phyloP scores from a whole-genome alignment of 2,113 vertebrate genomes.

The Nyctibius bracteatus region DNA sequence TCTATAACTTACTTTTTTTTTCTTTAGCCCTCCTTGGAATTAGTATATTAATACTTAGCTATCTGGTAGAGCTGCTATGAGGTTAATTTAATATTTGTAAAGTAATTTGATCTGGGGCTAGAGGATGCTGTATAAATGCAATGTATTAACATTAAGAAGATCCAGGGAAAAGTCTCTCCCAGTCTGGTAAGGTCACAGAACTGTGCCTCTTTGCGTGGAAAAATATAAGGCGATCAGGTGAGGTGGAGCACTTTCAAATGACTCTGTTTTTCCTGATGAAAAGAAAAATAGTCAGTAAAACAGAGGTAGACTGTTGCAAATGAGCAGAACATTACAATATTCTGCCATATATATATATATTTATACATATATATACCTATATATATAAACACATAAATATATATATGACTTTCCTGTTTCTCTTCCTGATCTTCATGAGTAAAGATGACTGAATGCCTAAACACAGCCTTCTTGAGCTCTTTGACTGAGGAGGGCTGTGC shows the following conservation, averaged over 20 bases:
- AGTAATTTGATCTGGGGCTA: background rate
- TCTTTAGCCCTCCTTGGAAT: background rate
- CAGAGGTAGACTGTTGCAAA: background rate
- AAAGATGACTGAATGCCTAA: conserved; percentile 28
- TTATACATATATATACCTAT: background rate
- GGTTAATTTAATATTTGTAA: conserved; percentile 19
- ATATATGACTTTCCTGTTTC: background rate
- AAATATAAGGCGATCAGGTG: background rate
- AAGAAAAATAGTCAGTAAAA: background rate
- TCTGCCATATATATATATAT: background rate
- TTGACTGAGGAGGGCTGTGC: conserved; percentile 55
- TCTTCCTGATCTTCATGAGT: conserved; percentile 10
- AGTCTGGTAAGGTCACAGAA: background rate
- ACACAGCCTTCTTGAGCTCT: background rate
- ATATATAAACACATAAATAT: background rate
- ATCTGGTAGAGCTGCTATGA: background rate
- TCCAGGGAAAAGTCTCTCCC: background rate
- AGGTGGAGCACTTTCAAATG: background rate
- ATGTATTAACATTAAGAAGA: background rate
- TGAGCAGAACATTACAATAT: background rate
- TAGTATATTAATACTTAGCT: background rate
- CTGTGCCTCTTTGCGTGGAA: background rate
- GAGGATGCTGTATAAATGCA: background rate
- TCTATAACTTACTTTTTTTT: background rate
- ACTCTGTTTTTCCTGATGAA: background rate